Evolutionary conservation across 1,140 invertebrate genomes (phyloP), one percentile per base, ranked within the genome.

Genomic region (Drosophila santomea): DNA sequence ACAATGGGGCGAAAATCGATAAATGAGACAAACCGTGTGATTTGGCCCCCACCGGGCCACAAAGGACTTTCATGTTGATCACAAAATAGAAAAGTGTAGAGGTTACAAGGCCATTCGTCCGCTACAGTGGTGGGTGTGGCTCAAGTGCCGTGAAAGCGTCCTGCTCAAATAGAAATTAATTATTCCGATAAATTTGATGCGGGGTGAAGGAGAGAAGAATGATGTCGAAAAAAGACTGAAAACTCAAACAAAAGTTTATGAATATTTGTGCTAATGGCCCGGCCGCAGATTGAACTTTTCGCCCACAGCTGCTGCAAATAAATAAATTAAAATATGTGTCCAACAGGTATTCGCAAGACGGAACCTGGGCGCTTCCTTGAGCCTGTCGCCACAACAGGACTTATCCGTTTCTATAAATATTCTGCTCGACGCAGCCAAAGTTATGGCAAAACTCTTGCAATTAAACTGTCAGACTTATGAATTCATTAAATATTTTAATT

Each of bases 401-500:
- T 75, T 67, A 66, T 75, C 52, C 61, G 41, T 36, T 67, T 76
- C 73, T 76, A 76, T 59, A 76, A 76, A 76, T 76, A 76, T 76
- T 67, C 73, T 35, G 36, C 52, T 47, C 54, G 25, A 4, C 52
- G 52, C 35, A 41, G 68, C 17, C 60, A 82, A 85, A 85, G 83
- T 85, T 85, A 68, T 66, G 59, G 45, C 66, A 86, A 86, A 86
- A 86, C 79, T 86, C 82, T 88, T 76, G 75, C 82, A 86, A 86
- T 86, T 89, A 88, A 88, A 88, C 84, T 88, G 84, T 89, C 84
- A 88, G 84, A 72, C 80, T 88, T 88, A 88, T 88, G 84, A 88
- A 88, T 88, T 89, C 77, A 89, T 88, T 89, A 80, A 88, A 88
- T 89, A 89, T 88, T 88, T 80, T 77, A 88, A 84, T 89, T 89